Conservation (phyloP, 2,113 vertebrate genomes). For the Muntiacus reevesi region DNA sequence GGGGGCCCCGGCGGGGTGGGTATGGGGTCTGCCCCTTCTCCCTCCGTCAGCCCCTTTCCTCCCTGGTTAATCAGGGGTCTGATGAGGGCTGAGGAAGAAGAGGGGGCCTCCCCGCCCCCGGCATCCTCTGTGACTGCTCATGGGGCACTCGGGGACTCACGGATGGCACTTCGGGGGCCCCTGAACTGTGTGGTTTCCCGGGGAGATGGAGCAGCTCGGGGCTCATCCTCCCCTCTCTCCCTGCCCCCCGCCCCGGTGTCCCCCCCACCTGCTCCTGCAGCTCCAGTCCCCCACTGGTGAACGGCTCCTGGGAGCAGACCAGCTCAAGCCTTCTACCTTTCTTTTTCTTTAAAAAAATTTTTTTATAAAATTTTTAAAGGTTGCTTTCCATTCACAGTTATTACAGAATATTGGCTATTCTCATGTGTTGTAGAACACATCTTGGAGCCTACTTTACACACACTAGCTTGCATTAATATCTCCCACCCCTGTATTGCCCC, state of each 20-base stretch:
- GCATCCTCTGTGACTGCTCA: neutral
- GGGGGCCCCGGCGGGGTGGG: accelerated
- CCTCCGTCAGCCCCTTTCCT: neutral
- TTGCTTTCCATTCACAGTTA: neutral
- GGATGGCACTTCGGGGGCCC: neutral
- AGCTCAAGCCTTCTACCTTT: neutral
- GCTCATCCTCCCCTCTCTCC: no score
- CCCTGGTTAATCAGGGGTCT: neutral
- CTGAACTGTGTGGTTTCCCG: neutral
- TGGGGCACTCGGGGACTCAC: accelerated
- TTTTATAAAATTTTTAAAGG: neutral
- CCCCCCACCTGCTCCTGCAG: neutral
- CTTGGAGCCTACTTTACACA: neutral
- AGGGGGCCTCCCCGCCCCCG: accelerated
- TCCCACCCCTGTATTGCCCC: neutral
- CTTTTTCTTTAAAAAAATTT: neutral
- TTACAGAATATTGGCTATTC: neutral
- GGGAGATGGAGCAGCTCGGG: neutral
- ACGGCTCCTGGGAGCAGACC: neutral
- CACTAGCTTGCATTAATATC: neutral
- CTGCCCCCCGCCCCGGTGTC: accelerated
- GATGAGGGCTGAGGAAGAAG: neutral
- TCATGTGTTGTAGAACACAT: no score
- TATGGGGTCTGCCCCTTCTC: accelerated
- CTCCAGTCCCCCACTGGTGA: neutral